Conservation (phyloP, 2,888 invertebrate genomes). For the Patella ulyssiponensis region DNA sequence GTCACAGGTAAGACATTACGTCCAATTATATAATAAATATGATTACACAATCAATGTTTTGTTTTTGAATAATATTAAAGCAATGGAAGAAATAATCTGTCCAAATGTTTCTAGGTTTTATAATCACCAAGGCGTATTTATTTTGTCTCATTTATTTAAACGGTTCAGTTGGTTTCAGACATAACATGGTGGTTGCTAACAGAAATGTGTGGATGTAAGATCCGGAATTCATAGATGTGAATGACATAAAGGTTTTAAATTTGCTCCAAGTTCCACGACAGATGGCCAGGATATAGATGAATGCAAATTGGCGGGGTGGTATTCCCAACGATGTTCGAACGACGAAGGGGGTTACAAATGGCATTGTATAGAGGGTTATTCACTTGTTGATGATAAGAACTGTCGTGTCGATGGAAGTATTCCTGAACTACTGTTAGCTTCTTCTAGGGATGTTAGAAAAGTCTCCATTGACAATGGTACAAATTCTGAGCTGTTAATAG, state of each 20-base stretch:
- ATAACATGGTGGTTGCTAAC: conserved; percentile 91
- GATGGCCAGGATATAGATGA: conserved; percentile 83
- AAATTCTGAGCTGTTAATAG: conserved; percentile 87
- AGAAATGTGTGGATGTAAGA: conserved; percentile 84
- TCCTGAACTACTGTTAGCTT: conserved; percentile 89
- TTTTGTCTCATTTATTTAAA: conserved; percentile 52
- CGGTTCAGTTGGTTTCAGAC: too few relatives aligned
- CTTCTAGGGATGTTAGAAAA: conserved; percentile 91
- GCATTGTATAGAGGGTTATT: conserved; percentile 89
- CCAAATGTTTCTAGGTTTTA: too few relatives aligned
- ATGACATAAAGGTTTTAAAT: conserved; percentile 28
- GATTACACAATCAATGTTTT: too few relatives aligned
- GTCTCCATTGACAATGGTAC: conserved; percentile 80
- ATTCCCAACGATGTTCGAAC: conserved; percentile 94
- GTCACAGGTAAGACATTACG: too few relatives aligned
- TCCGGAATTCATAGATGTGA: conserved; percentile 75
- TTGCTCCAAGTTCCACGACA: conserved; percentile 14
- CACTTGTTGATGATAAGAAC: conserved; percentile 76
- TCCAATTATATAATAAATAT: too few relatives aligned
- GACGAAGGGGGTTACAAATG: conserved; percentile 93
- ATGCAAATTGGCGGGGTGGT: conserved; percentile 86
- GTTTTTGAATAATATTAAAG: too few relatives aligned
- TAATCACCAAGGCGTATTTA: too few relatives aligned
- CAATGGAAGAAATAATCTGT: too few relatives aligned
- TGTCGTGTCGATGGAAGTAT: conserved; percentile 74